Evolutionary conservation across 2,888 invertebrate genomes (phyloP), one percentile per base, ranked within the genome.

Genomic region (Pollenia amentaria): DNA sequence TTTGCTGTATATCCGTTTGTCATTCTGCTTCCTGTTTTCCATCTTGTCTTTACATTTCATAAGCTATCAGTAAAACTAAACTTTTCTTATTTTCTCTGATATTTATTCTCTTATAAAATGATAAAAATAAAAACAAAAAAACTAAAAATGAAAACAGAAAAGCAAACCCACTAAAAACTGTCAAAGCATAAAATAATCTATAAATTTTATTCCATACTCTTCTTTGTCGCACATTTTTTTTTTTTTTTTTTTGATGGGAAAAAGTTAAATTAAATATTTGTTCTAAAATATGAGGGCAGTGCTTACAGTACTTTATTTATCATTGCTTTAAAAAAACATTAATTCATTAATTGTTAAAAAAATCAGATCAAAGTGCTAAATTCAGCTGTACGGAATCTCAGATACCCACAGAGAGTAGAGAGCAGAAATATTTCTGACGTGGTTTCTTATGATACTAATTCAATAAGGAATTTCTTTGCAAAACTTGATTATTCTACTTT

Each of bases 101-200:
- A 29, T 29, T 29, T 29, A 29, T n/a, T 38, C 6, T 57, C 2
- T 57, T 29, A 8, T 57, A 14, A 57, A 14, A 38, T 57, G 29
- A 14, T 57, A 57, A 55, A 2, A 29, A 29, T 0, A 29, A 2
- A 29, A 3, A 29, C 2, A 57, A 29, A 14, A 57, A 14, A 57
- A 57, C 1, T 57, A 12, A 14, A 57, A 7, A 57, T 29, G 29
- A 29, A 14, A 48, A 48, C 18, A 48, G 8, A 16, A 38, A 51
- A 69, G 16, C 29, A 42, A 60, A 46, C 60, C 53, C 44, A 55
- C 51, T 14, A 44, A 29, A 72, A 70, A 46, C 73, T 75, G 62
- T 75, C 73, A 62, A 75, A 75, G 73, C 73, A 48, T 62, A 60
- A 75, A 75, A 75, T 75, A 62, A 38, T 75, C 60, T 62, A 3